phyloP scores from a whole-genome alignment of 2,888 invertebrate genomes.

The Xylota sylvarum region DNA sequence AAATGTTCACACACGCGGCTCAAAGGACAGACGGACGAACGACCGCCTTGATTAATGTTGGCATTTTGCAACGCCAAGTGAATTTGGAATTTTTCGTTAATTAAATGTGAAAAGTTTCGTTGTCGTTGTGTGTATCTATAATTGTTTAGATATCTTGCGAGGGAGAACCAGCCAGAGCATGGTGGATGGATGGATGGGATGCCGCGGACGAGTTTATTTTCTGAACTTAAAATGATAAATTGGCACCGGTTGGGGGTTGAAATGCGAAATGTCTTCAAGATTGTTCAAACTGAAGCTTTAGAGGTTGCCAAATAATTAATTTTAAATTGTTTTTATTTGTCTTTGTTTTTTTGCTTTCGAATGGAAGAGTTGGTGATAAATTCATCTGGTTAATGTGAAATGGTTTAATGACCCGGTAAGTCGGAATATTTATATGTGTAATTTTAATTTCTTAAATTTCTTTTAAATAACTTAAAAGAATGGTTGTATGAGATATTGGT shows the following conservation, averaged over 20 bases:
- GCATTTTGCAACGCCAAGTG: slow-evolving; percentile 73
- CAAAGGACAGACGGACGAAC: slow-evolving; percentile 54
- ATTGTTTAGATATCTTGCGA: slow-evolving; percentile 35
- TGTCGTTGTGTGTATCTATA: slow-evolving; percentile 30
- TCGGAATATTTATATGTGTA: background rate
- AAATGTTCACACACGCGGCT: slow-evolving; percentile 72
- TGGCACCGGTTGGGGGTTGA: slow-evolving; percentile 66
- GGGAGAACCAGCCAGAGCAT: background rate
- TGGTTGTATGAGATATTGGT: no score
- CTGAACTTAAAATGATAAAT: slow-evolving; percentile 65
- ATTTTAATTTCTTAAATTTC: no score
- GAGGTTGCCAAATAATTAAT: slow-evolving; percentile 60
- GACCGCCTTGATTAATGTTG: slow-evolving; percentile 75
- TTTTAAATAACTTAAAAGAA: background rate
- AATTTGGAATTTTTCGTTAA: slow-evolving; percentile 71
- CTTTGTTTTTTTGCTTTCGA: background rate
- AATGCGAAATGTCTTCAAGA: slow-evolving; percentile 71
- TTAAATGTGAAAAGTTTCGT: slow-evolving; percentile 69
- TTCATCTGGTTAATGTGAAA: slow-evolving; percentile 28
- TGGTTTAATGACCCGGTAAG: slow-evolving; percentile 42
- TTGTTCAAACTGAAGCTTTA: slow-evolving; percentile 63
- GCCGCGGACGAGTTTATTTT: slow-evolving; percentile 31
- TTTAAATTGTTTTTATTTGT: slow-evolving; percentile 14
- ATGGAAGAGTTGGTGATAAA: slow-evolving; percentile 27
- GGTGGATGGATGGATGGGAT: background rate